These are phyloP conservation scores for Benitochromis conjunctus DNA, from an alignment of 2,113 vertebrate genomes.

Conservation along the genomic window DNA sequence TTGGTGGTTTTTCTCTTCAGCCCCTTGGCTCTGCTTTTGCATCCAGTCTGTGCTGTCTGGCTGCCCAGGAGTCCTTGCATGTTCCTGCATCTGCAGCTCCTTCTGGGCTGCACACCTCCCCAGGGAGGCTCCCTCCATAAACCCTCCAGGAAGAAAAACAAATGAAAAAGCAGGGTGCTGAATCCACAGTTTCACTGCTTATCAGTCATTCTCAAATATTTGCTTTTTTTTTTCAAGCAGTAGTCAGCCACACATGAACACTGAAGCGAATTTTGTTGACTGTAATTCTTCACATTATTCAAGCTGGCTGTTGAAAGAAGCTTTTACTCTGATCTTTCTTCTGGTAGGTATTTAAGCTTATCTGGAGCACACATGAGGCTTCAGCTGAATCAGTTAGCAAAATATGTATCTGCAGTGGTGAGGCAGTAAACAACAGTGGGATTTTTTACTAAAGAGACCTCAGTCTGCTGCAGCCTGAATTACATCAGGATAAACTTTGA, in stretches of 20 bases:
- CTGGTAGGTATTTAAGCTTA: neutral
- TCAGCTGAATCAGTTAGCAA: neutral
- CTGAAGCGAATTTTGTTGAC: neutral
- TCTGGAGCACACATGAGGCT: neutral
- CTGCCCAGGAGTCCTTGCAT: neutral
- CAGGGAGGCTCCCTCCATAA: neutral
- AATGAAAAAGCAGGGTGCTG: neutral
- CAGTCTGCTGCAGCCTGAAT: fast-evolving
- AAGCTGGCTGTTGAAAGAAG: neutral
- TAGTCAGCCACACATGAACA: neutral
- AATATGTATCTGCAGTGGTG: neutral
- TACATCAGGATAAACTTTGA: neutral
- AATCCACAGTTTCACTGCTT: neutral
- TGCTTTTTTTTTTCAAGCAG: neutral
- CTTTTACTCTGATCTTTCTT: neutral
- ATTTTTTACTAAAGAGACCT: neutral
- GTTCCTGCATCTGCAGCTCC: neutral
- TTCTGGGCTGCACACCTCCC: neutral
- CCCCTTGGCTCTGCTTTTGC: neutral
- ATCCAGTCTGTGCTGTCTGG: neutral
- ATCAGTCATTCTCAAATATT: neutral
- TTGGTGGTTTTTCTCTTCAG: neutral
- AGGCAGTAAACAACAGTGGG: neutral
- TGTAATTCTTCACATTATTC: neutral
- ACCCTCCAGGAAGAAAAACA: constrained; percentile 29